Base-by-base conservation (phyloP, 2,888 invertebrate genomes). In the Pollenia angustigena region DNA sequence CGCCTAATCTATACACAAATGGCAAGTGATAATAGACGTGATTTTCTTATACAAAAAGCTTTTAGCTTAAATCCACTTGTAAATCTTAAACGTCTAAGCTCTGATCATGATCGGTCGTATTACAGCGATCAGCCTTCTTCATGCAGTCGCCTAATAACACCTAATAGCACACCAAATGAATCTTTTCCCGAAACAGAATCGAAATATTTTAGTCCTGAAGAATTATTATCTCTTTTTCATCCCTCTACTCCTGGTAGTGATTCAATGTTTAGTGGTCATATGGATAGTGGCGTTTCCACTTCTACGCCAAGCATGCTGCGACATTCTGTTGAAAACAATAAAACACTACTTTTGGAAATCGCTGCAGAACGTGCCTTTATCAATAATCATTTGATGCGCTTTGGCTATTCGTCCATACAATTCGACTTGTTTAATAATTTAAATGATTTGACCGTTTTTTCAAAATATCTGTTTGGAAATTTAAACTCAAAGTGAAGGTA, bases 311-410 rank as follows among this genome's bases (percentile, higher is more conserved):
- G 2, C 18, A 46, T 14, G 2, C 2, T 8, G 8, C 58, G 40
- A 4, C 50, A 14, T 14, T 9, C 48, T 16, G 1, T 1, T 1
- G 32, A 48, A 6, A 4, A 9, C 1, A 81, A 85, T 58, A 50
- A 23, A 56, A 62, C 40, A 23, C 40, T 87, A 16, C 58, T 87
- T 6, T 64, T 87, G 14, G 12, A 85, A 42, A 84, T 88, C 80
- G 87, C 87, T 40, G 83, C 85, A 44, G 79, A 87, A 75, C 85
- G 88, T 44, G 87, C 88, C 46, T 85, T 81, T n/a, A 87, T 88
- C 18, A 88, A 88, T 58, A 71, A 82, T 46, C 79, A 87, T 54
- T 82, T 88, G 54, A 64, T 71, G 7, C 18, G 66, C 18, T 81
- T 83, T 79, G 87, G 87, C 11, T 87, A 78, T 74, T 88, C 88